phyloP scores from a whole-genome alignment of 1,140 invertebrate species.

The Bombyx mandarina region DNA sequence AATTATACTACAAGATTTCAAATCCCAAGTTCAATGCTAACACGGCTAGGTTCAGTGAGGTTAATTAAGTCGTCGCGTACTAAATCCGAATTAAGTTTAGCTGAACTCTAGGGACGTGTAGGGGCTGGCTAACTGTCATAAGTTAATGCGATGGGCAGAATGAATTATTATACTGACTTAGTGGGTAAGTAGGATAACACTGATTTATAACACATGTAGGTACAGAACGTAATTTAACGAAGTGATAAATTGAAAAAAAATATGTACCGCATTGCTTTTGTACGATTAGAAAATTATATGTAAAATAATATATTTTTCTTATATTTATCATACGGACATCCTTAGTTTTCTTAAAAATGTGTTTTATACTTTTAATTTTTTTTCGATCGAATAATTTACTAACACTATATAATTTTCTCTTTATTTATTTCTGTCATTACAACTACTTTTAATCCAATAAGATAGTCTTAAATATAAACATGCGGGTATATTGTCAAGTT shows the following conservation, averaged over 20 bases:
- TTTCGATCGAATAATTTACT: no score
- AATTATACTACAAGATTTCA: no score
- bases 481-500: slow-evolving; percentile 57
- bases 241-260: no score
- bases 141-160: slow-evolving; percentile 13
- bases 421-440: slow-evolving; percentile 2
- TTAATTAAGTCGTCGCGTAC: slow-evolving; percentile 6
- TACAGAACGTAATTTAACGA: no score
- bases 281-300: no score
- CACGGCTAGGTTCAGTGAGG: neutral
- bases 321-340: no score
- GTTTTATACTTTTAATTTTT: no score
- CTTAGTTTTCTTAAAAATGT: no score
- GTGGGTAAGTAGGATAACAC: slow-evolving; percentile 5
- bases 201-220: slow-evolving; percentile 1
- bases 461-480: slow-evolving; percentile 55
- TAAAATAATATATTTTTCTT: no score
- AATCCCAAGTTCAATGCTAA: no score
- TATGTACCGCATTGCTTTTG: no score
- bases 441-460: slow-evolving; percentile 49
- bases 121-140: slow-evolving; percentile 7
- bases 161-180: slow-evolving; percentile 14
- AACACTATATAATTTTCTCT: no score
- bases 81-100: slow-evolving; percentile 6
- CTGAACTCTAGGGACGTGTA: slow-evolving; percentile 3